phyloP scores from a whole-genome alignment of 2,888 invertebrate species.

The Desoria tigrina region DNA sequence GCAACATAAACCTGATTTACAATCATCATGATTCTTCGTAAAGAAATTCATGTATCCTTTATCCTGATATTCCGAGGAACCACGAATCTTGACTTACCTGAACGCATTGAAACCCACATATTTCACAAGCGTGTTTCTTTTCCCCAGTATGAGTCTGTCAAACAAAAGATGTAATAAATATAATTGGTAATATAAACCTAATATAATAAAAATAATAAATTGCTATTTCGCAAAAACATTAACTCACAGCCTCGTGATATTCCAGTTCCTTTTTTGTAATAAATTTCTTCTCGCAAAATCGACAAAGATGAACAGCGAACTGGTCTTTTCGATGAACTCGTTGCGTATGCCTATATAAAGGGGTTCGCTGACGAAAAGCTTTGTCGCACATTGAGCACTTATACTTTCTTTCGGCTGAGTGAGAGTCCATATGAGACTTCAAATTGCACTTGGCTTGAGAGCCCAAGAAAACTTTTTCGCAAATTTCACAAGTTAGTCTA shows the following conservation, averaged over 20 bases:
- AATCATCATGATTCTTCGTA: no score
- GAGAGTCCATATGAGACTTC: not conserved
- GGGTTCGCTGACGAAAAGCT: not conserved
- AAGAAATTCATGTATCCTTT: no score
- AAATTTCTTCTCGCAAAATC: not conserved
- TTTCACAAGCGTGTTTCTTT: not conserved
- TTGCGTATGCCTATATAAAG: not conserved
- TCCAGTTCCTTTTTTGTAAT: not conserved
- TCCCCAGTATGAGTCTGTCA: not conserved
- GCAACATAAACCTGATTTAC: not conserved
- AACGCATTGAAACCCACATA: not conserved
- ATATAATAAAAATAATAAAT: not conserved
- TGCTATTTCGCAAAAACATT: not conserved
- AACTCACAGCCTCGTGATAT: not conserved
- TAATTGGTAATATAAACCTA: not conserved
- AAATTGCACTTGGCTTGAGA: not conserved
- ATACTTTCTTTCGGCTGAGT: not conserved
- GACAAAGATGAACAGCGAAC: not conserved
- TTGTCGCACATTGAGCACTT: not conserved
- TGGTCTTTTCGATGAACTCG: not conserved
- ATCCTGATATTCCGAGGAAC: no score
- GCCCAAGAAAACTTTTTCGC: not conserved
- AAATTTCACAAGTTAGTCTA: not conserved
- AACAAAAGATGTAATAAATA: not conserved
- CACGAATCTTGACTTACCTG: not conserved